Conservation (phyloP, 2,797 vertebrate species). For the Enteromius paludinosus region DNA sequence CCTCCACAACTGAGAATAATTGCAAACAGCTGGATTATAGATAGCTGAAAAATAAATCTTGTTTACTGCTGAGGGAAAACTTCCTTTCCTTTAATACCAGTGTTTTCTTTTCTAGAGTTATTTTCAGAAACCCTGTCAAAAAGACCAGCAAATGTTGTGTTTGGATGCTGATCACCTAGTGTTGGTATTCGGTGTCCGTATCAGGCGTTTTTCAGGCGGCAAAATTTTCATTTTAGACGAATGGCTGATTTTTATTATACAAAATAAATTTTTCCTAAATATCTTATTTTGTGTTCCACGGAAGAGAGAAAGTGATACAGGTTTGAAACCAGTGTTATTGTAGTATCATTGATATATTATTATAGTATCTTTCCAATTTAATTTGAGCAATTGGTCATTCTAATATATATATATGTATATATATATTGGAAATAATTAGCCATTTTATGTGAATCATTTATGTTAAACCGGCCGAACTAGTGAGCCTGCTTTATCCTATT, state of each 20-base stretch:
- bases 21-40: conserved; percentile 72
- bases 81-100: conserved; percentile 54
- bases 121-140: neutral
- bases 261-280: neutral
- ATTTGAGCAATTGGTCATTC: neutral
- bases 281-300: neutral
- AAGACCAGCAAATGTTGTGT: neutral
- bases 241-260: neutral
- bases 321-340: neutral
- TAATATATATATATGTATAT: neutral
- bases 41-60: conserved; percentile 60
- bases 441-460: neutral
- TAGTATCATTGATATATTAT: neutral
- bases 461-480: neutral
- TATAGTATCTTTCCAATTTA: neutral
- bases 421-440: neutral
- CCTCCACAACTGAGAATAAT: conserved; percentile 64
- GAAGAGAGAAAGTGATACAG: neutral
- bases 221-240: neutral
- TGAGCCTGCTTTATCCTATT: neutral
- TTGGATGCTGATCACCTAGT: neutral
- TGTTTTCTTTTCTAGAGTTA: conserved; percentile 54
- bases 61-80: conserved; percentile 63
- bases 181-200: neutral
- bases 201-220: too few species aligned